A percentile compares a stretch with the other conserved stretches of the same genome.
phyloP scores from a whole-genome alignment of 2,797 vertebrate genomes.

The Siniperca obscura region DNA sequence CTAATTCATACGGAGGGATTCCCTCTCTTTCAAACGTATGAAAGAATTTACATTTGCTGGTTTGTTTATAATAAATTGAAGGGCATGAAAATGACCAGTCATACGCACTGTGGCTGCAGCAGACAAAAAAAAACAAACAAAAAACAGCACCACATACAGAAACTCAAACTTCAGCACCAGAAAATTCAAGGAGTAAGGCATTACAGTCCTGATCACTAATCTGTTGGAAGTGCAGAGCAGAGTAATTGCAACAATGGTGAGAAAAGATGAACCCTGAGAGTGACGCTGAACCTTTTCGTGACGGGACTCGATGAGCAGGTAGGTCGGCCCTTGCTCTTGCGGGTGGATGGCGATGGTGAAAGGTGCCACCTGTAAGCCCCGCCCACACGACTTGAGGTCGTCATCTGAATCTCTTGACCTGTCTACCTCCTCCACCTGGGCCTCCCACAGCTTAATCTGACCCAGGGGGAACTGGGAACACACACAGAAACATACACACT shows the following conservation, averaged over 20 bases:
- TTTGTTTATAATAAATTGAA: neutral
- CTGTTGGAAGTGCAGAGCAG: neutral
- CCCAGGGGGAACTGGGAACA: constrained; percentile 94
- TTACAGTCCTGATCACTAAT: neutral
- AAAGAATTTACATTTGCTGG: no score
- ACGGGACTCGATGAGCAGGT: constrained; percentile 92
- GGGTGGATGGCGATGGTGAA: constrained; percentile 91
- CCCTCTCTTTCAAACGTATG: no score
- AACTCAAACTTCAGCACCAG: neutral
- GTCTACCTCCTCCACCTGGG: constrained; percentile 93
- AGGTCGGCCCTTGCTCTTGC: constrained; percentile 92
- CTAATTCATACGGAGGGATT: no score
- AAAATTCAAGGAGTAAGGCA: no score
- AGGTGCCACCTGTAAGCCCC: constrained; percentile 86
- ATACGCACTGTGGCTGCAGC: neutral
- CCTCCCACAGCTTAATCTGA: constrained; percentile 96
- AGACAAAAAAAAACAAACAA: no score
- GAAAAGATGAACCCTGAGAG: neutral
- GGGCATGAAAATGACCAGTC: neutral
- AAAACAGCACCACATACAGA: neutral
- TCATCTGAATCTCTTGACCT: constrained; percentile 91
- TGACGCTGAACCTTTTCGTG: constrained; percentile 89
- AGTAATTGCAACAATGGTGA: no score
- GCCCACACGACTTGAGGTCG: constrained; percentile 88
- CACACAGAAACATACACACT: neutral